These are phyloP conservation scores for Galerucella nymphaeae DNA, from an alignment of 2,888 invertebrate genomes.

Conservation along the genomic window DNA sequence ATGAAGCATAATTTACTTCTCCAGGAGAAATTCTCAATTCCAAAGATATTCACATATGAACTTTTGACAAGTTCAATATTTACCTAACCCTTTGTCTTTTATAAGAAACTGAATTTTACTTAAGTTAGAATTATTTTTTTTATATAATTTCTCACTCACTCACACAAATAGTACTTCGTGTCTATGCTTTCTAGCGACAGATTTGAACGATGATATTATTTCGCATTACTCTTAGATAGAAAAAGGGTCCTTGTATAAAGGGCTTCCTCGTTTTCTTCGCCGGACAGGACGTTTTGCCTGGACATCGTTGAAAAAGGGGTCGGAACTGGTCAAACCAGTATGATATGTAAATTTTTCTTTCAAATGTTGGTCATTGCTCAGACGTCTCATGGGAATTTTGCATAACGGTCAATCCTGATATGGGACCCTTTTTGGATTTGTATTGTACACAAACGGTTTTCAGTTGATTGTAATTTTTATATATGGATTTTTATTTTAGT, in stretches of 20 bases:
- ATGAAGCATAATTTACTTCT: too few species aligned
- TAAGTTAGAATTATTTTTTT: neutral
- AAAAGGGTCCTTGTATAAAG: slow-evolving; percentile 46
- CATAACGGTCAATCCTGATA: slow-evolving; percentile 46
- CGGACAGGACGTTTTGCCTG: slow-evolving; percentile 47
- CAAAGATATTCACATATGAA: too few species aligned
- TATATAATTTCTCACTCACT: neutral
- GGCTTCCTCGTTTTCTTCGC: slow-evolving; percentile 49
- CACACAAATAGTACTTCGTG: slow-evolving; percentile 40
- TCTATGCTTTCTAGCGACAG: slow-evolving; percentile 40
- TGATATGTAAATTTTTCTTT: slow-evolving; percentile 58
- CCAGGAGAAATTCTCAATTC: too few species aligned
- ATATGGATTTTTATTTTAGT: neutral
- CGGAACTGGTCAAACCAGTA: slow-evolving; percentile 61
- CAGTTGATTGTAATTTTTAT: slow-evolving; percentile 16
- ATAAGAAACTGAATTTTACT: too few species aligned
- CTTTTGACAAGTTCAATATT: too few species aligned
- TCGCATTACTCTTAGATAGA: slow-evolving; percentile 46
- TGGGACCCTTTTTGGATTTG: slow-evolving; percentile 39
- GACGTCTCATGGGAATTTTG: slow-evolving; percentile 46
- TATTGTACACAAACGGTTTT: slow-evolving; percentile 21
- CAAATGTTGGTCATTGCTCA: slow-evolving; percentile 47
- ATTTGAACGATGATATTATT: slow-evolving; percentile 53
- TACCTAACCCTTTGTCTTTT: too few species aligned
- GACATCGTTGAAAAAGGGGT: slow-evolving; percentile 52